A percentile compares a stretch with the other conserved stretches of the same genome.
These are phyloP conservation scores for Todiramphus chloris DNA, from an alignment of 2,113 vertebrate genomes.

Conservation along the genomic window DNA sequence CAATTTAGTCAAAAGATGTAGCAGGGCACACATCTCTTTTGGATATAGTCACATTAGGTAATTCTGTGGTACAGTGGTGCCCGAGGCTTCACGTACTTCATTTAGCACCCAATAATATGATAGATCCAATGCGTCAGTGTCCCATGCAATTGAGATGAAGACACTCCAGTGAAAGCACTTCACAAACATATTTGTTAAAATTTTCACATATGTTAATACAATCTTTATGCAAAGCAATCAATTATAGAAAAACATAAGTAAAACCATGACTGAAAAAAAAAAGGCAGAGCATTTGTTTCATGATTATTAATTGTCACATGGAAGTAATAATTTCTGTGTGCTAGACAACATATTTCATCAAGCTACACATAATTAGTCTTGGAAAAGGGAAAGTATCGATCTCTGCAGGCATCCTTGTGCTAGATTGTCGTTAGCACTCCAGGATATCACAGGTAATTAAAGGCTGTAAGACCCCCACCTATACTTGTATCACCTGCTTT, in stretches of 20 bases:
- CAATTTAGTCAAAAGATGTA: constrained; percentile 45
- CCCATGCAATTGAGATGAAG: constrained; percentile 20
- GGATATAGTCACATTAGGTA: not conserved
- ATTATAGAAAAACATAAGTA: not conserved
- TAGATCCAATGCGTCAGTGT: not conserved
- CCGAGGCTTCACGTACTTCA: not conserved
- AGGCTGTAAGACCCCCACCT: not conserved
- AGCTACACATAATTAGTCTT: not conserved
- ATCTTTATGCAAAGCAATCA: not conserved
- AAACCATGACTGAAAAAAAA: not conserved
- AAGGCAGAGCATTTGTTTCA: not conserved
- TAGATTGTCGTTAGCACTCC: not conserved
- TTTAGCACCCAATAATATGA: constrained; percentile 2
- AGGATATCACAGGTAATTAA: not conserved
- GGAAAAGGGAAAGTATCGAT: not conserved
- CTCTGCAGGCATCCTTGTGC: not conserved
- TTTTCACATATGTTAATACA: constrained; percentile 3
- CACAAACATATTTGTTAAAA: not conserved
- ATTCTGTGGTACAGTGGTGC: not conserved
- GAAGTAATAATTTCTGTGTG: not conserved
- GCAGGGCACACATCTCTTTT: not conserved
- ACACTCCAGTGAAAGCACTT: not conserved
- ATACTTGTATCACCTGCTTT: not conserved
- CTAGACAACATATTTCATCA: not conserved
- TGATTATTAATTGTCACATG: not conserved